Percentiles rank a stretch among this genome's conserved stretches.
Evolutionary conservation across 2,113 vertebrate species (phyloP).

Genomic region (Ascaphus truei): DNA sequence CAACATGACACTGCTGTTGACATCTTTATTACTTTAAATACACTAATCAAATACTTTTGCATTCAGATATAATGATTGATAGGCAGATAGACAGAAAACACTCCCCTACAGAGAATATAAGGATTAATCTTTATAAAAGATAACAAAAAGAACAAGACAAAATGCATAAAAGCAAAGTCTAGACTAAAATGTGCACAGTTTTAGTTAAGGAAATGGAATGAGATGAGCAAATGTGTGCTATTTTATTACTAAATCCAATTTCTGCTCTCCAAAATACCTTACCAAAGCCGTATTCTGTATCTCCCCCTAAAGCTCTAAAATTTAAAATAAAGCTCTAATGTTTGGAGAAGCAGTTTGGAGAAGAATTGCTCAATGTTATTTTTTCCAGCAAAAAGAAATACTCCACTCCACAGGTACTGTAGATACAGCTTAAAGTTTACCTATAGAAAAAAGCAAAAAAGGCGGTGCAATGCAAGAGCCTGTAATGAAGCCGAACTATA

Average conservation of each 20-base stretch:
- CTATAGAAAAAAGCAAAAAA: no score
- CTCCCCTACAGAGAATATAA: slow-evolving; percentile 50
- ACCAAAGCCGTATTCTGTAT: no score
- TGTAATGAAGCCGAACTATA: no score
- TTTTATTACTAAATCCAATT: neutral
- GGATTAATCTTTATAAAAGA: slow-evolving; percentile 52
- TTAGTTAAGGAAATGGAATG: neutral
- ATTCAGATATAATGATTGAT: slow-evolving; percentile 57
- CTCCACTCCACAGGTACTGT: no score
- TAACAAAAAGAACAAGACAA: slow-evolving; percentile 41
- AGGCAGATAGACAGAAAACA: slow-evolving; percentile 49
- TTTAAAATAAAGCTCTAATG: no score
- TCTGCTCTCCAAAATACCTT: neutral
- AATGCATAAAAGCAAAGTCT: slow-evolving; percentile 26
- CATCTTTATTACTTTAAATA: slow-evolving; percentile 72
- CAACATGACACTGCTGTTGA: slow-evolving; percentile 62
- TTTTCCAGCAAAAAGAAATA: no score
- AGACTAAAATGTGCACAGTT: slow-evolving; percentile 31
- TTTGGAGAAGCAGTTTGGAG: no score
- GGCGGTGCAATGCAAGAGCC: no score
- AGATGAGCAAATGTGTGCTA: neutral
- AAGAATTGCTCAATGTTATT: no score
- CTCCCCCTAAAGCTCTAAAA: no score
- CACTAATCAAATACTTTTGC: slow-evolving; percentile 66
- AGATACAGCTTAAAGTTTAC: no score